These are phyloP conservation scores for Carollia perspicillata DNA, from an alignment of 2,113 vertebrate species.

Conservation along the genomic window DNA sequence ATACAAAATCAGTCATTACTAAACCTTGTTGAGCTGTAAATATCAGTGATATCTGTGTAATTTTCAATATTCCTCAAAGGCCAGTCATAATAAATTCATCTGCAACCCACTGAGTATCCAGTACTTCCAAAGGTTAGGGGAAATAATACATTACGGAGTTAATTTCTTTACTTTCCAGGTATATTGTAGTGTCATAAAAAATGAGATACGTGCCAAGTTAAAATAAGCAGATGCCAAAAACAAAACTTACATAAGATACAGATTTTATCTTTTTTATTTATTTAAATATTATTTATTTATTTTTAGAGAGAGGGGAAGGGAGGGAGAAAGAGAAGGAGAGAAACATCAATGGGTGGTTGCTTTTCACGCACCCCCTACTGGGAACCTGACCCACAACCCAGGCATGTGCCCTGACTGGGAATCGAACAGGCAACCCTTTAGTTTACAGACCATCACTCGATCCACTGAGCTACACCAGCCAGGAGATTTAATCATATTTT, in stretches of 20 bases:
- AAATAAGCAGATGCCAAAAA: slow-evolving; percentile 20
- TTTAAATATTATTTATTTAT: too few species aligned
- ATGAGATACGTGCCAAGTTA: slow-evolving; percentile 3
- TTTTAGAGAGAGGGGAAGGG: too few species aligned
- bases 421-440: too few species aligned
- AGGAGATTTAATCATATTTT: slow-evolving; percentile 5
- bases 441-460: too few species aligned
- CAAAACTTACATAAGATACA: not conserved
- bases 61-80: not conserved
- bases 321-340: too few species aligned
- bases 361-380: too few species aligned
- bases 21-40: not conserved
- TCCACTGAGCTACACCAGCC: too few species aligned
- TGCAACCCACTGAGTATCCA: not conserved
- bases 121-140: not conserved
- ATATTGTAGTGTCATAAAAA: not conserved
- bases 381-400: too few species aligned
- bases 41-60: not conserved
- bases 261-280: not conserved
- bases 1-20: not conserved
- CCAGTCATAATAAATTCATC: not conserved
- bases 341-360: too few species aligned
- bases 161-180: not conserved
- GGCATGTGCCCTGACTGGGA: too few species aligned
- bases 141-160: slow-evolving; percentile 10